Percentiles rank a stretch among this genome's conserved stretches.
phyloP scores from a whole-genome alignment of 2,113 vertebrate species.

The Gracilinanus agilis region DNA sequence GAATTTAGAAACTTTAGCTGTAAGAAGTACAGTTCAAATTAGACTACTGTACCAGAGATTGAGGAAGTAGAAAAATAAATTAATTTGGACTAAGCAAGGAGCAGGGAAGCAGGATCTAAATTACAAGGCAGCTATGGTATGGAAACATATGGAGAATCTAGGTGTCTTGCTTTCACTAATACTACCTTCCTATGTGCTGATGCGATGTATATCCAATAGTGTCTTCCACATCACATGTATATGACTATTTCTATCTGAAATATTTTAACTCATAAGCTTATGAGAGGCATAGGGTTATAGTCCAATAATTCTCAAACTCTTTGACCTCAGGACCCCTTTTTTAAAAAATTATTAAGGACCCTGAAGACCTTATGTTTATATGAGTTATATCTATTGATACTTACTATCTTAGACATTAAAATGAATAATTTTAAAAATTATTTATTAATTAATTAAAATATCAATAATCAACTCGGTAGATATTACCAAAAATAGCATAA shows the following conservation, averaged over 20 bases:
- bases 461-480: background rate
- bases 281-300: background rate
- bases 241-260: constrained; percentile 3
- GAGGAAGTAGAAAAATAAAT: background rate
- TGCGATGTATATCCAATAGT: background rate
- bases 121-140: background rate
- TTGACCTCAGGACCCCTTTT: background rate
- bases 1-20: background rate
- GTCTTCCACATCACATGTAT: background rate
- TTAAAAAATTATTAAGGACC: background rate
- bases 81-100: background rate
- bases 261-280: background rate
- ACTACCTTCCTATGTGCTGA: background rate
- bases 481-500: background rate
- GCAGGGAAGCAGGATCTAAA: background rate
- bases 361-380: background rate
- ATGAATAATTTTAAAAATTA: background rate
- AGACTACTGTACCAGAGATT: background rate
- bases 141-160: background rate
- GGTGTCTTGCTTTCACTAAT: background rate
- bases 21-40: background rate
- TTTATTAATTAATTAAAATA: background rate
- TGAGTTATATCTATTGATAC: background rate
- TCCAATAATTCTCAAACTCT: background rate
- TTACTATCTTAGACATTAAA: background rate